These are phyloP conservation scores for Eulimnadia texana DNA, from an alignment of 1,140 invertebrate species.

Conservation along the genomic window DNA sequence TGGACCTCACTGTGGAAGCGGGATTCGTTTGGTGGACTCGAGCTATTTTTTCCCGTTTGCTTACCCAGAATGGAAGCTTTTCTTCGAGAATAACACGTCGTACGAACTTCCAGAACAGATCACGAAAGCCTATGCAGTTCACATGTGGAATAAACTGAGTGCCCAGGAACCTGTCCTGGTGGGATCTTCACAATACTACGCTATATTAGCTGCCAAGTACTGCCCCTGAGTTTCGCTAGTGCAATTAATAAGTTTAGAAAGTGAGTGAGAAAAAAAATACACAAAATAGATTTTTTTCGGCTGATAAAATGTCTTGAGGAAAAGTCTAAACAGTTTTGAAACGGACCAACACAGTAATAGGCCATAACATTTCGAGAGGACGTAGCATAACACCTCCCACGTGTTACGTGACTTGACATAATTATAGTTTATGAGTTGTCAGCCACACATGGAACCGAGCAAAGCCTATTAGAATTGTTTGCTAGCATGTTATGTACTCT, in stretches of 20 bases:
- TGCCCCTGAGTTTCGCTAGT: constrained; percentile 4
- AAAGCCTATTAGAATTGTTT: no score
- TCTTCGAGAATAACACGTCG: background rate
- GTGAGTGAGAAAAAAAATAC: no score
- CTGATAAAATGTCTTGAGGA: no score
- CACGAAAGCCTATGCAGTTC: background rate
- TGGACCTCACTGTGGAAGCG: background rate
- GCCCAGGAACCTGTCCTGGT: background rate
- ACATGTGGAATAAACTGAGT: constrained; percentile 7
- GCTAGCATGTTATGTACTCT: no score
- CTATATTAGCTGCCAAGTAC: background rate
- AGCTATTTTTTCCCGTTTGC: background rate
- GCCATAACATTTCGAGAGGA: no score
- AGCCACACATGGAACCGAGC: no score
- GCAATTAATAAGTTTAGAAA: background rate
- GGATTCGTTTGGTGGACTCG: background rate
- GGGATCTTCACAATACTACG: background rate
- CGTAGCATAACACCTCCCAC: no score
- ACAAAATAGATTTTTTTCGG: background rate
- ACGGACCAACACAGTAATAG: no score
- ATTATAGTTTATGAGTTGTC: no score
- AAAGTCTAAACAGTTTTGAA: no score
- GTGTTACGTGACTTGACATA: no score
- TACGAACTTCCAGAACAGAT: background rate
- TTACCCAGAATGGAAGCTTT: background rate